Evolutionary conservation across 92 coral and sea anemone species (phyloP).

Genomic region (Heliopora coerulea): DNA sequence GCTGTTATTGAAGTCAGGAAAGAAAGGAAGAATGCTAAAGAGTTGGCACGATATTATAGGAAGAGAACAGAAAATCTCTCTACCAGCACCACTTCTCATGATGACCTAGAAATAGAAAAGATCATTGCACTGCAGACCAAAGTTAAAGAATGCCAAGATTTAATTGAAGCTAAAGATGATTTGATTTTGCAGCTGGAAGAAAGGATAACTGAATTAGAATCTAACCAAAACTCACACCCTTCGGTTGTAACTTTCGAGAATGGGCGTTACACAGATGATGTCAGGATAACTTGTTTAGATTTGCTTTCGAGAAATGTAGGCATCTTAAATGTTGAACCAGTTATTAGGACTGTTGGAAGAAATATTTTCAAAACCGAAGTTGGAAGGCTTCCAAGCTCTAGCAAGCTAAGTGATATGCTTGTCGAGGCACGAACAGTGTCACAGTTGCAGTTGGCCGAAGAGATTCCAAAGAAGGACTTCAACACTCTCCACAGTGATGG

Average conservation of each 20-base stretch:
- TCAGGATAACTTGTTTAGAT: slow-evolving; percentile 43
- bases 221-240: background rate
- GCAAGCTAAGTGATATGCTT: slow-evolving; percentile 38
- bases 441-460: slow-evolving; percentile 53
- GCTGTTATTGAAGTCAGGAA: too few species aligned
- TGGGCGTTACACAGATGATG: slow-evolving; percentile 53
- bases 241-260: slow-evolving; percentile 48
- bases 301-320: slow-evolving; percentile 50
- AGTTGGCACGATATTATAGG: too few species aligned
- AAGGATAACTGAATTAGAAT: too few species aligned
- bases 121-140: too few species aligned
- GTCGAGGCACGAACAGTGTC: slow-evolving; percentile 52
- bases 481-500: slow-evolving; percentile 55
- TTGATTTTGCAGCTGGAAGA: too few species aligned
- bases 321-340: slow-evolving; percentile 45
- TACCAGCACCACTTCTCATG: too few species aligned
- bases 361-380: slow-evolving; percentile 44
- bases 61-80: too few species aligned
- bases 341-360: slow-evolving; percentile 40
- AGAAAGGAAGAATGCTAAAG: too few species aligned
- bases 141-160: too few species aligned
- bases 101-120: too few species aligned
- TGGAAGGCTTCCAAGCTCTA: slow-evolving; percentile 51
- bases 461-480: slow-evolving; percentile 17
- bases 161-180: too few species aligned